Evolutionary conservation across 2,113 vertebrate species (phyloP), one percentile per base, ranked within the genome.

Genomic region (Ailuropoda melanoleuca): DNA sequence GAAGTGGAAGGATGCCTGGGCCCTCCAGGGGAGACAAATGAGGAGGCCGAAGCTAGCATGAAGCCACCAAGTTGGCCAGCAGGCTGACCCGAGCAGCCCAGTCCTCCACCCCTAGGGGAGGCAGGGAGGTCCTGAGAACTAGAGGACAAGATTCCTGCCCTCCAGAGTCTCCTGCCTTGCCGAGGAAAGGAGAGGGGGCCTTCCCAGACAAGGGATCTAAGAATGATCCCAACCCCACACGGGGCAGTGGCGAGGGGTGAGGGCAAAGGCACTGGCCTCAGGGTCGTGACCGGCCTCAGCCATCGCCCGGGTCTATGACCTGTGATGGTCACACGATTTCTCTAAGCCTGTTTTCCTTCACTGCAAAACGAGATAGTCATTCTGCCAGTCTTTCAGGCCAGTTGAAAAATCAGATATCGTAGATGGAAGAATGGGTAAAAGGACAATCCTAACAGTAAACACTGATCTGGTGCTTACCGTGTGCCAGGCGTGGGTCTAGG

Each of bases 171-270:
- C 55, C 8, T 0, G 34, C 4, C 0, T 75, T 50, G 56, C 46
- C 31, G 26, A 64, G 82, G 21, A 56, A 62, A 55, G 19, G 24
- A 64, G 29, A 23, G 34, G 24, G 81, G 31, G 19, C 19, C 34
- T 64, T 43, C 26, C 66, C 46, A 93, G 56, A 12, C 0, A 4
- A 62, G 46, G 24, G 34, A 10, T 29, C 43, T 64, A 50, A 50
- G 83, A 39, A 43, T 0, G 2, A 10, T 3, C 13, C n/a, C 64
- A 39, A 37, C 34, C 21, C 21, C 18, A 23, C 7, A 34, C 24
- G 31, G 4, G 43, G 34, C 0, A 2, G 50, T 29, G 23, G 15
- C 0, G 21, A 39, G 13, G 68, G 5, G 3, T 19, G 17, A 23
- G 8, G 23, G 50, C 50, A 29, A 60, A 8, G 14, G 55, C 39